Percentiles rank a stretch among this genome's conserved stretches.
Conservation (phyloP, 2,888 invertebrate species). For the Drosophila phalerata region DNA sequence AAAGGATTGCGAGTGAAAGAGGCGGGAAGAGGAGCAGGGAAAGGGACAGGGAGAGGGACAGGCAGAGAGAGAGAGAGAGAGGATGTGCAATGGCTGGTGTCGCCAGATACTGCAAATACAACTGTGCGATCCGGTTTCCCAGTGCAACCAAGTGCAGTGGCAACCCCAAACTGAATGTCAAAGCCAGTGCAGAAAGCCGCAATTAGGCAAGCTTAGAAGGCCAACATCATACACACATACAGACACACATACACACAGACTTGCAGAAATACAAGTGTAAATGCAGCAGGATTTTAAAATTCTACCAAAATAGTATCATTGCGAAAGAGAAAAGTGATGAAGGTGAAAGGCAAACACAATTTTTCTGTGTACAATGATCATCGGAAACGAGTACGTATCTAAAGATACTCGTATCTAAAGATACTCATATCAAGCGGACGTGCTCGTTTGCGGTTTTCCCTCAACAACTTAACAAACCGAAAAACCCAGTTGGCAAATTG, state of each 20-base stretch:
- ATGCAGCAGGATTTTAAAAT: background rate
- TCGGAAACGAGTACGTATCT: background rate
- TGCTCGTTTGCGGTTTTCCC: conserved; percentile 1
- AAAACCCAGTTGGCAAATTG: conserved; percentile 20
- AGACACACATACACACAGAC: background rate
- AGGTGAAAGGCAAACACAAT: conserved; percentile 17
- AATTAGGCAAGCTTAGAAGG: conserved; percentile 56
- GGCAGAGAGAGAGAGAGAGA: too few species aligned
- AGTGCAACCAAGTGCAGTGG: conserved; percentile 16
- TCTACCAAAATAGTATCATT: conserved; percentile 12
- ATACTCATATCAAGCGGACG: conserved; percentile 4
- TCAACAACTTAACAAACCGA: conserved; percentile 2
- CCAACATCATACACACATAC: conserved; percentile 2
- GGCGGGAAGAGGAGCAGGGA: background rate
- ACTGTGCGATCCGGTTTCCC: conserved; percentile 2
- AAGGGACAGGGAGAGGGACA: background rate
- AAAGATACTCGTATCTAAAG: background rate
- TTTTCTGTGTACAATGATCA: conserved; percentile 24
- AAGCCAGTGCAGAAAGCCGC: conserved; percentile 58
- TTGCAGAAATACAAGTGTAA: too few species aligned
- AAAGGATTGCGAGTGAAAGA: conserved; percentile 24
- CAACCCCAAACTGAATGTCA: conserved; percentile 45
- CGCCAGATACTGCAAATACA: conserved; percentile 11
- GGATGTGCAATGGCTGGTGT: conserved; percentile 9
- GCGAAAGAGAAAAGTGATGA: background rate